Conservation (phyloP, 1,140 invertebrate genomes). For the Leucophenga varia region DNA sequence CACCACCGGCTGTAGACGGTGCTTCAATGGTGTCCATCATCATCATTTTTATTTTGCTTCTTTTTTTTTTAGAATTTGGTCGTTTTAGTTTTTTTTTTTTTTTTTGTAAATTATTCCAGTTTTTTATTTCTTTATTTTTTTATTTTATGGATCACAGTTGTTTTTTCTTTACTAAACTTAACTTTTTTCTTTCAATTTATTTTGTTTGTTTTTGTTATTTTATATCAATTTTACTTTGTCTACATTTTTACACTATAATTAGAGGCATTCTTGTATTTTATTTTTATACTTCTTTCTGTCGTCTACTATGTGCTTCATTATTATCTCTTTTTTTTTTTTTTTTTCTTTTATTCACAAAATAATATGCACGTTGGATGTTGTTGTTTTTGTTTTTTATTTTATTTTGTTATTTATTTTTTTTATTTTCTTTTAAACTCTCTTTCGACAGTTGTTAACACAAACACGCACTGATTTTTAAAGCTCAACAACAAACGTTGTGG, state of each 20-base stretch:
- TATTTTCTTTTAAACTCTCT: no score
- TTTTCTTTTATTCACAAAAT: no score
- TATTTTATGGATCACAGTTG: conserved; percentile 23
- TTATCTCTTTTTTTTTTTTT: neutral
- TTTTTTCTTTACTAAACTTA: no score
- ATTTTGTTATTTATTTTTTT: no score
- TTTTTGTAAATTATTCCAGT: conserved; percentile 1
- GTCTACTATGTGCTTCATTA: neutral
- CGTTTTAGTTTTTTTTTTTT: conserved; percentile 6
- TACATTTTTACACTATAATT: conserved; percentile 32
- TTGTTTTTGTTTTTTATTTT: no score
- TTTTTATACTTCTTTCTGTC: neutral
- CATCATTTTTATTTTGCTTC: conserved; percentile 40
- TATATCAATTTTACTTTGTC: conserved; percentile 40
- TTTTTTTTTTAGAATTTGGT: neutral
- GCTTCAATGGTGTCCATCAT: conserved; percentile 53
- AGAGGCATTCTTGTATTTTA: conserved; percentile 10
- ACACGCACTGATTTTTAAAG: no score
- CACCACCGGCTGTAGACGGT: conserved; percentile 11
- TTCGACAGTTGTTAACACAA: no score
- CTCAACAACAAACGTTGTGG: no score
- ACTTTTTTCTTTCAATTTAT: neutral
- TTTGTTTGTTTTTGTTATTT: conserved; percentile 20
- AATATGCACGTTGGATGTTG: no score
- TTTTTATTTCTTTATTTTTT: conserved; percentile 7